A percentile compares a stretch with the other conserved stretches of the same genome.
Conservation (phyloP, 2,113 vertebrate species). For the Copsychus sechellarum region DNA sequence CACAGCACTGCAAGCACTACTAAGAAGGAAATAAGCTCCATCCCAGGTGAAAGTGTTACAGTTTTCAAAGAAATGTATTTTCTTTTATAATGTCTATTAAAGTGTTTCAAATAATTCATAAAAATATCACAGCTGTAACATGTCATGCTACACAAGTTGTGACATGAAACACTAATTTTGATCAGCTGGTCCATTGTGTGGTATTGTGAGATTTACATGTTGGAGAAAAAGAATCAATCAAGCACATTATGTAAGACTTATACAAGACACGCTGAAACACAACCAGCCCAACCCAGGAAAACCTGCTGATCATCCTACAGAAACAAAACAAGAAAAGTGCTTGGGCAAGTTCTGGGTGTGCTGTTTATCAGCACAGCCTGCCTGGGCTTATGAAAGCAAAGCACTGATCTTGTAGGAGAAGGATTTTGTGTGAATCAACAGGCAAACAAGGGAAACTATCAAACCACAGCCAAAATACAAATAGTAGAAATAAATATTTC, state of each 20-base stretch:
- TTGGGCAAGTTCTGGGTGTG: constrained; percentile 1
- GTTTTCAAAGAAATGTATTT: background rate
- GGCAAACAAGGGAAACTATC: background rate
- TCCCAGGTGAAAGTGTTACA: background rate
- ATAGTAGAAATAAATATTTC: background rate
- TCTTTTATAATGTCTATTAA: background rate
- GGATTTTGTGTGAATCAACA: background rate
- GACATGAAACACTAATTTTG: background rate
- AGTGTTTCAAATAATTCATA: background rate
- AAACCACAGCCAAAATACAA: background rate
- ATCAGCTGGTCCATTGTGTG: background rate
- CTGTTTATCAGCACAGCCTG: background rate
- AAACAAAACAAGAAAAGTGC: constrained; percentile 28
- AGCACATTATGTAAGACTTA: background rate
- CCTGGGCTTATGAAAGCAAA: background rate
- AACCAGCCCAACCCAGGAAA: background rate
- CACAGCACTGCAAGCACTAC: background rate
- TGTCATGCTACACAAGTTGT: background rate
- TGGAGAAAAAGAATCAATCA: background rate
- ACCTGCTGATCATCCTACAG: constrained; percentile 10
- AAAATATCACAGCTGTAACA: background rate
- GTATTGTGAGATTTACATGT: background rate
- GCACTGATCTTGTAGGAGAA: background rate
- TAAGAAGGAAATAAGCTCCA: background rate
- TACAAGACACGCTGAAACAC: background rate